Evolutionary conservation across 2,888 invertebrate genomes (phyloP), one percentile per base, ranked within the genome.

Genomic region (Drosophila niveifrons): DNA sequence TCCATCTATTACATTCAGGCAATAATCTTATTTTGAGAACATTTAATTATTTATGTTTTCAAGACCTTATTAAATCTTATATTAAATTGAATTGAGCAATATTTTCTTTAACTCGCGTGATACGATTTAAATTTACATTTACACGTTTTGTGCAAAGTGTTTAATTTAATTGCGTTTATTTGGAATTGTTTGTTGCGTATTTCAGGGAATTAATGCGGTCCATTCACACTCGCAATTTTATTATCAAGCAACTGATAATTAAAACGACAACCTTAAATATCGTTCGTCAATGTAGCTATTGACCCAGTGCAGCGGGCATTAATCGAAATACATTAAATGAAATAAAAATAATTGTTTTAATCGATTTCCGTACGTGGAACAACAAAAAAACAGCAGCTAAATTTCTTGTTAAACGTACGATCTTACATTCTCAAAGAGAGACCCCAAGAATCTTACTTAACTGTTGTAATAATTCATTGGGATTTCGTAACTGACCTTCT

Each of bases 401-500:
- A 31, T 11, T 31, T 31, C 0, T 31, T 31, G 31, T 31, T 31
- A 31, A 2, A 31, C 11, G 10, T 23, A 23, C 23, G 23, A 23
- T 23, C 4, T 23, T 23, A 6, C 23, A 23, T 6, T 23, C 4
- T 23, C 23, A 3, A 23, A 6, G n/a, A 23, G 23, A 23, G 23
- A 23, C 23, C 6, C 1, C 23, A 1, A 23, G 23, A 23, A 23
- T 23, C 23, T 6, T n/a, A n/a, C n/a, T 23, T 6, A 23, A 4
- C 23, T 23, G 23, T 23, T 23, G 23, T 23, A 23, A 23, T 23
- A 23, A 23, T 23, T 23, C 23, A 23, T 13, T 13, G 15, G 17
- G 13, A 6, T 52, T 13, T 52, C 7, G 23, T 23, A 52, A 52
- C 13, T 39, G 36, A 34, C 51, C 51, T 41, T 41, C 18, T 51